Evolutionary conservation across 2,113 vertebrate species (phyloP).

Genomic region (Cyanoramphus novaezelandiae): DNA sequence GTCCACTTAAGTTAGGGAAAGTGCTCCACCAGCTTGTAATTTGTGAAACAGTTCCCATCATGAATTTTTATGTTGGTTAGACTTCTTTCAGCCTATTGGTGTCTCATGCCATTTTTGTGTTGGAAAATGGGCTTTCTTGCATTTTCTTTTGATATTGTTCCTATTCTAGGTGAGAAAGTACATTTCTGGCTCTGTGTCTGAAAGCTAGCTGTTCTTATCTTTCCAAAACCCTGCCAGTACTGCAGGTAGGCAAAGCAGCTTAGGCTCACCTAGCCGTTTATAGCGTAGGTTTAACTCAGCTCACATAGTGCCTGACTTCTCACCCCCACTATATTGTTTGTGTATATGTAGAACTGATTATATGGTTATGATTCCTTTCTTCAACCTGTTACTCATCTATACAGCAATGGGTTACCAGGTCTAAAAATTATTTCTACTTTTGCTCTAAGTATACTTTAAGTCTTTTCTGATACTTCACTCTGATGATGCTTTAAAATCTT

Average conservation of each 20-base stretch:
- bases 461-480: neutral
- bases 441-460: neutral
- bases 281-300: neutral
- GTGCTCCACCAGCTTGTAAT: rapidly evolving
- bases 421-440: neutral
- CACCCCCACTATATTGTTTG: neutral
- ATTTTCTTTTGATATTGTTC: neutral
- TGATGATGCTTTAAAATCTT: neutral
- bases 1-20: neutral
- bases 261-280: neutral
- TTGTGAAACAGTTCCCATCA: neutral
- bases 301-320: neutral
- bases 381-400: neutral
- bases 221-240: neutral
- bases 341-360: neutral
- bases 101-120: neutral
- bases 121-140: neutral
- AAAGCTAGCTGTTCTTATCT: neutral
- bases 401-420: neutral
- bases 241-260: neutral
- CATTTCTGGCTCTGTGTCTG: neutral
- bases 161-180: neutral
- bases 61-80: neutral
- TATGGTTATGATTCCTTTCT: neutral
- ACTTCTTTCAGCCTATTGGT: neutral